Base-by-base conservation (phyloP, 2,113 vertebrate genomes). In the Stigmatopora argus region DNA sequence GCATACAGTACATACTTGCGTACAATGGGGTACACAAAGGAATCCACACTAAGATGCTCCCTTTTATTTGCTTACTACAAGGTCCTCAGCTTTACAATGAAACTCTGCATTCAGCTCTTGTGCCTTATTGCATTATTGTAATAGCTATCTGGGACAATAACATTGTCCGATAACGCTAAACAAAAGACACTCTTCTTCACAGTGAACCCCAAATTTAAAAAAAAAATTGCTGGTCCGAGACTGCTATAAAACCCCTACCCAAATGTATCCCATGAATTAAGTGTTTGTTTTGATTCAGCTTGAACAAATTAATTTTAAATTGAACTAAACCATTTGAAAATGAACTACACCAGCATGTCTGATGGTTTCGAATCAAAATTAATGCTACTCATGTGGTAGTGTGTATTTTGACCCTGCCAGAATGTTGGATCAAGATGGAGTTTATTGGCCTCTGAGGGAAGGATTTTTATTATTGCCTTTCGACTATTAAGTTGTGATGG, bases 111-210 rank as follows among this genome's bases (percentile, higher is more conserved):
- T 86, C 69, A 67, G 74, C 80, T 77, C 74, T 51, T 85, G 74
- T 86, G 83, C 86, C 86, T 86, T 75, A 64, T 73, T 80, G 79
- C 82, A 73, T 87, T 85, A 86, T 85, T 83, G 81, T 86, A 82
- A 89, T 86, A 82, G 78, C 69, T 81, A 72, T 86, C 82, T 83
- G 77, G 75, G 80, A 3, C 80, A 82, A 82, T 79, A 86, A 82
- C 83, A 86, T 83, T 66, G 71, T 69, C 73, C 80, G 75, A 78
- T 86, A 85, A 85, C 78, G 82, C 80, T 65, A 86, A 85, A 89
- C 85, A 89, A 87, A 60, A 81, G 66, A 68, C 49, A 10, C 51
- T 71, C 69, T 67, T 75, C 74, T 53, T 66, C 52, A 17, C 71
- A 73, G 66, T 44, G 73, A 79, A 79, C 74, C 64, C 26, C 26